These are phyloP conservation scores for Minunthozetes semirufus DNA, from an alignment of 2,888 invertebrate genomes.

Conservation along the genomic window DNA sequence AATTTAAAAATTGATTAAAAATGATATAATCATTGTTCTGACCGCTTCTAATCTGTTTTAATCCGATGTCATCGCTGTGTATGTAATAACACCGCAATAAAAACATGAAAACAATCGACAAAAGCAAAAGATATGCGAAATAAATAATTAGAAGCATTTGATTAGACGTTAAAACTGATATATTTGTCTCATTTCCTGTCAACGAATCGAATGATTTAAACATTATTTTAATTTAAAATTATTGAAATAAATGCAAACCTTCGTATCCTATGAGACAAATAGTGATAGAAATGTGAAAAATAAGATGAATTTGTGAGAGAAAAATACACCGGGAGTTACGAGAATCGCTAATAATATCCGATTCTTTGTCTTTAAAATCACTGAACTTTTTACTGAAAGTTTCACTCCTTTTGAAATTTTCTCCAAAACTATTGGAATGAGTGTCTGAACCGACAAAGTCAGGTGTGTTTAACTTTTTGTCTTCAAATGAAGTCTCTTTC, in stretches of 20 bases:
- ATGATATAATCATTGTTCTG: background rate
- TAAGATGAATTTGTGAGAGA: slow-evolving; percentile 31
- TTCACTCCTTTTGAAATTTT: background rate
- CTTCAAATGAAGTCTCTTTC: background rate
- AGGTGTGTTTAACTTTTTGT: background rate
- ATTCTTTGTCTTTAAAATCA: slow-evolving; percentile 13
- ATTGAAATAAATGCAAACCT: slow-evolving; percentile 24
- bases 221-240: background rate
- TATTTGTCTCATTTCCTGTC: background rate
- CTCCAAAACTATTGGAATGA: background rate
- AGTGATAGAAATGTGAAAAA: slow-evolving; percentile 31
- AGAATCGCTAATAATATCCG: background rate
- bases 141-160: slow-evolving; percentile 17
- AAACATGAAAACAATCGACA: slow-evolving; percentile 34
- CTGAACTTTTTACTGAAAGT: background rate
- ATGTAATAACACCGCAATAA: slow-evolving; percentile 32
- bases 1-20: background rate
- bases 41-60: slow-evolving; percentile 13
- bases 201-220: background rate
- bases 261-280: slow-evolving; percentile 29
- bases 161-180: background rate
- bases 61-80: background rate
- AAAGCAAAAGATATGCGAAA: slow-evolving; percentile 30
- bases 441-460: background rate
- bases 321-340: slow-evolving; percentile 31